Conservation (phyloP, 2,113 vertebrate genomes). For the Beaufortia kweichowensis region DNA sequence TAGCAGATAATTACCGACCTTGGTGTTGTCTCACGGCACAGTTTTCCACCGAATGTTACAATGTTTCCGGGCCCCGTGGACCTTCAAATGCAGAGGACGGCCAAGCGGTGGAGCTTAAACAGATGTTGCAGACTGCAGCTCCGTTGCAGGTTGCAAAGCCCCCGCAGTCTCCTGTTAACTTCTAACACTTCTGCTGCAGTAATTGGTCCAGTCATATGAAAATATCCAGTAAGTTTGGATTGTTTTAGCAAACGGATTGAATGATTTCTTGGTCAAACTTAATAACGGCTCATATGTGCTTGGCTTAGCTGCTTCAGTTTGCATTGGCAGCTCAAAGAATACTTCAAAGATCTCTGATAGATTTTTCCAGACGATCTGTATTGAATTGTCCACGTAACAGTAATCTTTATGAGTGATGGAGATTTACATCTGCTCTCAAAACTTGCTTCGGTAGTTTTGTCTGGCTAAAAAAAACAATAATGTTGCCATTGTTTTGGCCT, state of each 20-base stretch:
- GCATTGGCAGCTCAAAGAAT: background rate
- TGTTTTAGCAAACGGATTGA: background rate
- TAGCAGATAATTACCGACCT: conserved; percentile 58
- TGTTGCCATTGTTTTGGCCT: conserved; percentile 37
- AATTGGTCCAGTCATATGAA: conserved; percentile 11
- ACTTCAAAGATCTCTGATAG: background rate
- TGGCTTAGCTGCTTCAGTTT: background rate
- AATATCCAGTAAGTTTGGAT: conserved; percentile 1
- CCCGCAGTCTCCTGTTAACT: conserved; percentile 8
- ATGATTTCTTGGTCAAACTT: conserved; percentile 1
- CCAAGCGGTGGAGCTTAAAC: conserved; percentile 43
- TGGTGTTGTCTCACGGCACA: conserved; percentile 53
- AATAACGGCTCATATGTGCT: background rate
- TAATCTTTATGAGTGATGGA: conserved; percentile 6
- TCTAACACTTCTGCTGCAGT: background rate
- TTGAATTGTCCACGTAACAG: background rate
- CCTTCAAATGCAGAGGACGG: conserved; percentile 41
- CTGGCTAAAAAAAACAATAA: conserved; percentile 8
- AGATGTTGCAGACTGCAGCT: conserved; percentile 35
- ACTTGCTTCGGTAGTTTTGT: conserved; percentile 4
- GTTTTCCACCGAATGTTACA: conserved; percentile 49
- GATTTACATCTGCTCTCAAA: conserved; percentile 1
- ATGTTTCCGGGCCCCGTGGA: conserved; percentile 45
- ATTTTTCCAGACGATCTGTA: background rate
- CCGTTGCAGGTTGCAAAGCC: conserved; percentile 11